Conservation (phyloP, 2,888 invertebrate genomes). For the Drosophila hamatofila region DNA sequence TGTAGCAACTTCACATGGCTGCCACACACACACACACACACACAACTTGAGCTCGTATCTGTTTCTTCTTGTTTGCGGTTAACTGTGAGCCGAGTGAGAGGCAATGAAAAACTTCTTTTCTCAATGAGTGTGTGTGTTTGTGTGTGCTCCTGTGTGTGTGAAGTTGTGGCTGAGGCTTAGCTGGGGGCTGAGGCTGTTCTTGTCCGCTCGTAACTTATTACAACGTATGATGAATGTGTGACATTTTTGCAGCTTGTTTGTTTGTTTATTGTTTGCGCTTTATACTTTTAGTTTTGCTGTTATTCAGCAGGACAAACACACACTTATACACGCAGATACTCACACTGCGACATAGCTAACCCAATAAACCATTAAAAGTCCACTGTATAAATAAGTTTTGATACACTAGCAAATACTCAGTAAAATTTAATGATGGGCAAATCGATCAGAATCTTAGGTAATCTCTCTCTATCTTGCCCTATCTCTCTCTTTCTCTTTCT, state of each 20-base stretch:
- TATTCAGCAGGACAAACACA: slow-evolving; percentile 8
- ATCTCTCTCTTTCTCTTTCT: not conserved
- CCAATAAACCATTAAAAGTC: slow-evolving; percentile 10
- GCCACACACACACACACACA: slow-evolving; percentile 6
- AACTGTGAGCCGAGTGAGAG: slow-evolving; percentile 1
- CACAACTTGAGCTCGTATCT: slow-evolving; percentile 1
- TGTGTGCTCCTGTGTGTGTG: slow-evolving; percentile 1
- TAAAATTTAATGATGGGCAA: not conserved
- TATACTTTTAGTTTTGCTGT: slow-evolving; percentile 29
- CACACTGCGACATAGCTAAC: not conserved
- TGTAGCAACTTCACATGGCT: slow-evolving; percentile 9
- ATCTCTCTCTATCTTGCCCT: no score
- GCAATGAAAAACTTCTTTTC: slow-evolving; percentile 10
- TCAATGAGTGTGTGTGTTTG: not conserved
- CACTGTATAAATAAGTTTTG: not conserved
- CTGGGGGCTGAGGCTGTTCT: slow-evolving; percentile 11
- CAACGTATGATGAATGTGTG: slow-evolving; percentile 70
- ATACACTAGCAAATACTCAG: not conserved
- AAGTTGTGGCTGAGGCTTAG: not conserved
- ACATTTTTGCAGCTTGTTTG: slow-evolving; percentile 73
- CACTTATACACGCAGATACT: not conserved
- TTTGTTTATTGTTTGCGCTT: slow-evolving; percentile 64
- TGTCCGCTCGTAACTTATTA: slow-evolving; percentile 27
- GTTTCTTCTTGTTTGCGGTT: slow-evolving; percentile 6
- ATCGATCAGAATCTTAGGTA: no score